Evolutionary conservation across 2,797 vertebrate genomes (phyloP), one percentile per base, ranked within the genome.

Genomic region (Propithecus perrieri): DNA sequence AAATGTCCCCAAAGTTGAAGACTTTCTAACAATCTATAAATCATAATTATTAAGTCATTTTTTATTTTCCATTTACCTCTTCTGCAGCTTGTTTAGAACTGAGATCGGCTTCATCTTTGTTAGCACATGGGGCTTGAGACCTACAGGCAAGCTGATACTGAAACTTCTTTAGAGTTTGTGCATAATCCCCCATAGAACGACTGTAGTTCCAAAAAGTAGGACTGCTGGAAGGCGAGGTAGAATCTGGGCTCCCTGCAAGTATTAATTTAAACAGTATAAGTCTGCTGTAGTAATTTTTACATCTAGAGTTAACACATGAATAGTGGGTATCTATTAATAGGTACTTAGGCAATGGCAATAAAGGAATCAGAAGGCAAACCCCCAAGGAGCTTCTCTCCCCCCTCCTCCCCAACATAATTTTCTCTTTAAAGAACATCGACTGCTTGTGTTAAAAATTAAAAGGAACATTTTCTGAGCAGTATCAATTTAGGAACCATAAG

Each of bases 141-240:
- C 99, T 99, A 94, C 99, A 99, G 38, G 99, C 99, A 1, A 99
- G 98, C 97, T 99, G 99, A 95, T 99, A 99, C 91, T 99, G 99
- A 97, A 99, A 99, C 78, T 99, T 99, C 97, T 99, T 99, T 94
- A 99, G 98, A 85, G 99, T 99, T 96, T 99, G 99, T 0, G 99
- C 99, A 0, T 99, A 99, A 98, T 99, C 99, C 1, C 99, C 99
- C 97, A 99, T 97, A 0, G 99, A 99, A 1, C 99, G 99, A 96
- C 99, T 99, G 94, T 99, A 99, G 98, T 99, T 99, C 99, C 99
- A 99, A 72, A 99, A 99, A 0, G 99, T 99, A 7, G 99, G 99
- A 95, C 99, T 99, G 98, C 99, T 99, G 63, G 98, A 99, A 0
- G 99, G 99, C 28, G 99, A 99, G 18, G 99, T 98, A 12, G 99